Evolutionary conservation across 2,888 invertebrate genomes (phyloP), one percentile per base, ranked within the genome.

Genomic region (Cerceris ruficornis): DNA sequence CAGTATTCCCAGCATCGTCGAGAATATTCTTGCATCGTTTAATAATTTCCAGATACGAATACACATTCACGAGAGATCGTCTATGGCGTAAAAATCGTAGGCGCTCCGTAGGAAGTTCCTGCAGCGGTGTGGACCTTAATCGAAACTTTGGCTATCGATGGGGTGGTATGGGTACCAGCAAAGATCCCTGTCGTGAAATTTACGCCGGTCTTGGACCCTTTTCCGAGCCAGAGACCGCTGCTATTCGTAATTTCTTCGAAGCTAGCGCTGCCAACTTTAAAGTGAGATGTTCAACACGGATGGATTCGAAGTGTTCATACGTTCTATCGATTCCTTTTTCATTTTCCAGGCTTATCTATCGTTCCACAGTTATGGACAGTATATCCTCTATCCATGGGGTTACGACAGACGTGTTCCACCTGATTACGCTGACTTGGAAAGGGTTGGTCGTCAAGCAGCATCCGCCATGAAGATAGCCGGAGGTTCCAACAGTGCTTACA

Each of bases 131-230:
- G 0, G 97, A 98, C 92, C 94, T 97, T 1, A 97, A 97, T 90
- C 95, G 98, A 78, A 98, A 98, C 92, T 98, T 97, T 90, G 97
- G 97, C 74, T 96, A 96, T 87, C 95, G 96, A 66, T 98, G 97
- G 97, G 97, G 96, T 55, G 96, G 97, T 68, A 94, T 95, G 87
- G 98, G 98, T 0, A 96, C 97, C 0, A 97, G 97, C 14, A 95
- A 94, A 57, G 95, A 97, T 89, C 96, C 97, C 0, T 98, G 98
- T 85, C 94, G 95, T 17, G 96, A 98, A 85, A 97, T 96, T 39
- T 98, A 95, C 89, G 95, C 96, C 55, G 98, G 98, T 13, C 93
- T 94, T 0, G 93, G 94, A 64, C 94, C 97, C 0, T 97, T 98
- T 91, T 98, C 98, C 0, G 98, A 98, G 92, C 96, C 96, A 0